These are phyloP conservation scores for Condylura cristata DNA, from an alignment of 2,113 vertebrate species.

Conservation along the genomic window DNA sequence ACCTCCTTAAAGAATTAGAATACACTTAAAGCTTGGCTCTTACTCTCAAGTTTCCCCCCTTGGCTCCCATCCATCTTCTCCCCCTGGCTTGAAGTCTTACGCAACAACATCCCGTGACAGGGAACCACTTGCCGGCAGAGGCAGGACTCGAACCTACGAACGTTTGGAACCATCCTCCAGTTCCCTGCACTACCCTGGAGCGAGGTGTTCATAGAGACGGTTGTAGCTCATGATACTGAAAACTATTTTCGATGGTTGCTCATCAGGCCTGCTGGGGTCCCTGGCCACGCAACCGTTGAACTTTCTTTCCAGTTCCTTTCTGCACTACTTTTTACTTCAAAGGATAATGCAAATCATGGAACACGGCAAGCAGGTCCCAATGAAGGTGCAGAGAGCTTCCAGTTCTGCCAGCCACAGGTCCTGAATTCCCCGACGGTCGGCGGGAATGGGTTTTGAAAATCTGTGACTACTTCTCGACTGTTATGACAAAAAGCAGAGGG, in stretches of 20 bases:
- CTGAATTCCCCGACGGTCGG: not conserved
- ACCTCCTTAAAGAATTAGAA: not conserved
- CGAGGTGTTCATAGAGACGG: rapidly evolving
- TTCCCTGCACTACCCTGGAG: not conserved
- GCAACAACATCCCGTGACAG: not conserved
- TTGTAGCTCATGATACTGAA: not conserved
- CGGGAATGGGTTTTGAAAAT: not conserved
- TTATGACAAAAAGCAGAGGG: not conserved
- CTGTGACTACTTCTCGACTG: not conserved
- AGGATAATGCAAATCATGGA: not conserved
- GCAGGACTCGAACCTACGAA: not conserved
- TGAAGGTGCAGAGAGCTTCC: not conserved
- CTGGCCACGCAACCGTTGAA: not conserved
- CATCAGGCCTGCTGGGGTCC: rapidly evolving
- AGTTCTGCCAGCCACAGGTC: not conserved
- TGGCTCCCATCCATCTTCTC: rapidly evolving
- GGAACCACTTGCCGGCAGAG: not conserved
- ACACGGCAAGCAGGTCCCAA: not conserved
- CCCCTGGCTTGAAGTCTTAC: not conserved
- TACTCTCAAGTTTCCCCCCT: not conserved
- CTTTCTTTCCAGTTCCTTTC: not conserved
- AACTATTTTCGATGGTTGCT: not conserved
- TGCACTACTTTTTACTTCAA: not conserved
- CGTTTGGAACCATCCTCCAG: not conserved
- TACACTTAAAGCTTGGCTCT: not conserved